Evolutionary conservation across 2,113 vertebrate genomes (phyloP).

Genomic region (Cygnus buccinator): DNA sequence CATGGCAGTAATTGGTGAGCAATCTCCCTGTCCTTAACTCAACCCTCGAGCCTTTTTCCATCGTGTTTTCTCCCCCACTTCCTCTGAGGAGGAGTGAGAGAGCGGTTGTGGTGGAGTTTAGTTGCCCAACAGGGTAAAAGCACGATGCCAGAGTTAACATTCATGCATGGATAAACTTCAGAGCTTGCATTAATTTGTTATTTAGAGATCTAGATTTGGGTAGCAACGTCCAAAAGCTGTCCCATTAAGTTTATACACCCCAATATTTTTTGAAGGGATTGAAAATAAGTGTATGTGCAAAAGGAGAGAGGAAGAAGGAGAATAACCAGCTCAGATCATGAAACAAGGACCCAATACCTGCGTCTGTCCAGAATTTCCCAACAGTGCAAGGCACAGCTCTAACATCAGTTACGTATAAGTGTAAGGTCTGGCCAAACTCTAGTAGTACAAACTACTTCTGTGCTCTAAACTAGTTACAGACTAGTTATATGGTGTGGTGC

Average conservation of each 20-base stretch:
- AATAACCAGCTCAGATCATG: background rate
- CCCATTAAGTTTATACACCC: background rate
- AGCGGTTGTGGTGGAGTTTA: no score
- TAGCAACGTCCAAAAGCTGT: background rate
- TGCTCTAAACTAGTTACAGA: background rate
- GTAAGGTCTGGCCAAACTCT: background rate
- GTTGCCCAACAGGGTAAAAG: no score
- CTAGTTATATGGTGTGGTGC: background rate
- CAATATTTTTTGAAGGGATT: background rate
- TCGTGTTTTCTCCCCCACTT: no score
- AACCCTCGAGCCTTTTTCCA: no score
- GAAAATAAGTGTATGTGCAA: background rate
- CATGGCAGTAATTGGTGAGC: no score
- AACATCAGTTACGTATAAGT: background rate
- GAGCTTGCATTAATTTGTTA: background rate
- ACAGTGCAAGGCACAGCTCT: background rate
- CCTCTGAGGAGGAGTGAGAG: no score
- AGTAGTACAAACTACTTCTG: conserved; percentile 25
- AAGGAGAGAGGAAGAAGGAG: background rate
- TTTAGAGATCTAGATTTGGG: background rate
- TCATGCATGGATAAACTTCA: background rate
- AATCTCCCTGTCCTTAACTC: no score
- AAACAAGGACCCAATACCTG: background rate
- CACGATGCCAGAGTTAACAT: background rate
- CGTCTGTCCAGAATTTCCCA: background rate